Conservation (phyloP, 2,888 invertebrate species). For the Notodonta dromedarius region DNA sequence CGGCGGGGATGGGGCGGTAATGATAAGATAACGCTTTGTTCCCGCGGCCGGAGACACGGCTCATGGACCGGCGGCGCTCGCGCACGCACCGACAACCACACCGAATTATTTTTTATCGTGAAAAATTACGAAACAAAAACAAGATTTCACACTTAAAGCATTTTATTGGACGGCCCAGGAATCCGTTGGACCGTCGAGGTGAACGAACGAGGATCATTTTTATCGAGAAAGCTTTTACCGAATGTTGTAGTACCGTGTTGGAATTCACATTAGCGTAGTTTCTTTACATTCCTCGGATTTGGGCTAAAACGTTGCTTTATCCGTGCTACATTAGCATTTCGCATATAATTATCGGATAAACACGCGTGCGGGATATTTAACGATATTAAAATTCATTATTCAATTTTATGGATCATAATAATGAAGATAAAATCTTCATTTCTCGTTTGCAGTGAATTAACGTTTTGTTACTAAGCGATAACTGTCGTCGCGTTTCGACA, state of each 20-base stretch:
- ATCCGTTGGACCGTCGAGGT: slow-evolving; percentile 38
- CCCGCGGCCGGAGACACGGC: slow-evolving; percentile 70
- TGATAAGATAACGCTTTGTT: slow-evolving; percentile 80
- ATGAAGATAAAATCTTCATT: slow-evolving; percentile 24
- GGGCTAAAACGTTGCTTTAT: slow-evolving; percentile 2
- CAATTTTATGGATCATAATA: slow-evolving; percentile 8
- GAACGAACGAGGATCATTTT: slow-evolving; percentile 44
- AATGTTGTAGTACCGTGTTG: slow-evolving; percentile 34
- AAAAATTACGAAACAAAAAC: slow-evolving; percentile 62
- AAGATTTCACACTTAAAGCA: slow-evolving; percentile 60
- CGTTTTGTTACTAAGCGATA: slow-evolving; percentile 56
- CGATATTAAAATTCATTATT: slow-evolving; percentile 4
- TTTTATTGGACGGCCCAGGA: slow-evolving; percentile 42
- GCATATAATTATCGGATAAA: not conserved
- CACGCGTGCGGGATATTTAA: not conserved
- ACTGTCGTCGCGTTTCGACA: slow-evolving; percentile 68
- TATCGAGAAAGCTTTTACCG: slow-evolving; percentile 43
- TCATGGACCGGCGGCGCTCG: slow-evolving; percentile 38
- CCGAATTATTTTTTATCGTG: slow-evolving; percentile 49
- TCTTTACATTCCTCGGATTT: slow-evolving; percentile 29
- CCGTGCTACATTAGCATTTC: not conserved
- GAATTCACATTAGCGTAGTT: slow-evolving; percentile 38
- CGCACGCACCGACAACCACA: slow-evolving; percentile 34
- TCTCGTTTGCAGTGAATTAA: slow-evolving; percentile 31
- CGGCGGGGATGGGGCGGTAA: slow-evolving; percentile 69